Conservation (phyloP, 30 jellyfish, hydroid and myxozoan genomes). For the Pseudorhiza aurosa region DNA sequence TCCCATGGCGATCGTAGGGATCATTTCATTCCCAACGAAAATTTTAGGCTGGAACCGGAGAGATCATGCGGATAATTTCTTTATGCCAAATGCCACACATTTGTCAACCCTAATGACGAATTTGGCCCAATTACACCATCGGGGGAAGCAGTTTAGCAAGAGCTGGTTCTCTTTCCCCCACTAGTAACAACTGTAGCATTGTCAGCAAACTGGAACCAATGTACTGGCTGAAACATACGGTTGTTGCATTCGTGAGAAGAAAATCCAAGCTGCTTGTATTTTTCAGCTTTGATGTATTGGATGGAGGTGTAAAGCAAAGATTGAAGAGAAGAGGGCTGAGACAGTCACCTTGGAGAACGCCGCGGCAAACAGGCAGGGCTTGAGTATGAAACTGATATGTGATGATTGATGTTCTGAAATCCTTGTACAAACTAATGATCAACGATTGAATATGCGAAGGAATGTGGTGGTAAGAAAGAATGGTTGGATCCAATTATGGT, state of each 20-base stretch:
- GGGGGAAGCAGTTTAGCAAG: not conserved
- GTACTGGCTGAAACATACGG: no score
- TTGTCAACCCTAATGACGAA: no score
- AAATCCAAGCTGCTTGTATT: not conserved
- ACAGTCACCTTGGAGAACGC: not conserved
- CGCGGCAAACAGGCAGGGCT: not conserved
- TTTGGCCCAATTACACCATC: not conserved
- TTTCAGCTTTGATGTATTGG: not conserved
- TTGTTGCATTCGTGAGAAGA: not conserved
- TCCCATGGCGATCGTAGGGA: no score
- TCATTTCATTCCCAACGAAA: no score
- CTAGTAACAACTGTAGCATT: not conserved
- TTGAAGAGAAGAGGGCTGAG: not conserved
- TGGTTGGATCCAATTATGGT: not conserved
- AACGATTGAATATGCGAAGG: not conserved
- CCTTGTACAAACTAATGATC: not conserved
- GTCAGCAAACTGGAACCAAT: not conserved
- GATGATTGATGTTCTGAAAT: not conserved
- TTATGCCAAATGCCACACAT: no score
- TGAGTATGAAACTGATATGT: not conserved
- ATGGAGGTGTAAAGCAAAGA: not conserved
- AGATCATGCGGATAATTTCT: not conserved
- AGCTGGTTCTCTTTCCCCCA: not conserved
- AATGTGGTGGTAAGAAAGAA: not conserved
- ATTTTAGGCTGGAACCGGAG: not conserved